These are phyloP conservation scores for Oreonectes daqikongensis DNA, from an alignment of 2,797 vertebrate genomes.

Conservation along the genomic window DNA sequence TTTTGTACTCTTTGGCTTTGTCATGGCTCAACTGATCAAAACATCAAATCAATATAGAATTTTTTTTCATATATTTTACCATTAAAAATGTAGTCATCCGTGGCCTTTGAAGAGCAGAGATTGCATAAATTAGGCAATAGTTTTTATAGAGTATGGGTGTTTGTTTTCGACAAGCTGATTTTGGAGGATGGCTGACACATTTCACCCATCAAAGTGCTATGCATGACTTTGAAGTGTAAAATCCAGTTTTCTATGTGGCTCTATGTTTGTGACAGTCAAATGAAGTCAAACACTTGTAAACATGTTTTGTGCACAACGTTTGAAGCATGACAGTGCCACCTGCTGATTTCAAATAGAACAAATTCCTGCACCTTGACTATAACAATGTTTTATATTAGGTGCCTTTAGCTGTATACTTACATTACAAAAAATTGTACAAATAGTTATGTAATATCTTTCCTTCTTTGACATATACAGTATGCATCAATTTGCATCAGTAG, in stretches of 20 bases:
- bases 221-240: conserved; percentile 79
- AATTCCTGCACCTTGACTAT: not conserved
- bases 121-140: conserved; percentile 67
- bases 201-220: conserved; percentile 76
- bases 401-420: too few species aligned
- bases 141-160: conserved; percentile 68
- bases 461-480: too few species aligned
- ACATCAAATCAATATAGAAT: conserved; percentile 2
- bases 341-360: conserved; percentile 67
- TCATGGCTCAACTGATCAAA: conserved; percentile 18
- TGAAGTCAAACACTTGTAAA: conserved; percentile 39
- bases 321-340: conserved; percentile 80
- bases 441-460: too few species aligned
- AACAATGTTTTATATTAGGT: too few species aligned
- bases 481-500: too few species aligned
- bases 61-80: too few species aligned
- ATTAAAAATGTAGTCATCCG: conserved; percentile 64
- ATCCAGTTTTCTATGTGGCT: conserved; percentile 74
- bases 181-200: conserved; percentile 63
- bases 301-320: conserved; percentile 8
- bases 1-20: conserved; percentile 4
- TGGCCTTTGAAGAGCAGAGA: conserved; percentile 71
- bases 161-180: conserved; percentile 52
- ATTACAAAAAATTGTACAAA: too few species aligned
- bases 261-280: conserved; percentile 53